Evolutionary conservation across 37 sponge, comb jelly and placozoan species (phyloP), one percentile per base, ranked within the genome.

Genomic region (Corticium candelabrum): DNA sequence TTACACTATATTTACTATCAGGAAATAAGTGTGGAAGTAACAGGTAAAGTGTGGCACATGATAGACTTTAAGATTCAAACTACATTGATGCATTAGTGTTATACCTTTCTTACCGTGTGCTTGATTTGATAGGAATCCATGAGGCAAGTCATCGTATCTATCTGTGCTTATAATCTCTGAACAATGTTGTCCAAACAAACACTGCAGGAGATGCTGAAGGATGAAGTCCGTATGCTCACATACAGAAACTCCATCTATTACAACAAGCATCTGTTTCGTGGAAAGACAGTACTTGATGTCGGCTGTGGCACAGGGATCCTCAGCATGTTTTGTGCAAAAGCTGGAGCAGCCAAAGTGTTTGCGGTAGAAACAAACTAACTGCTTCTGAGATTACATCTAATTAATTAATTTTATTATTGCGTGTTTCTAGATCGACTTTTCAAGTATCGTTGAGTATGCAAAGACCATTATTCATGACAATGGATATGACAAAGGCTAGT

Each of bases 291-390:
- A 21, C 83, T 97, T 37, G 98, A 97, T 70, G 94, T 97, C 31
- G 98, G 98, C 27, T 97, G 99, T 84, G 99, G 99, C 0, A 97
- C 94, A 34, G 99, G 94, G 3, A 97, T 97, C 39, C 90, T 97
- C 83, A 86, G 88, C 67, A 87, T 97, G 92, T 94, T 94, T 40
- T 94, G 88, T 76, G 99, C 86, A 30, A 82, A 78, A 41, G 94
- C 94, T 21, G 99, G 99, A 40, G 99, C 94, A 34, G 87, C 85
- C 76, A 87, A 91, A 32, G 94, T 93, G 3, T 82, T 83, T 73
- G 94, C 90, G 69, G 99, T 94, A 35, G 83, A 88, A n/a, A n/a
- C n/a, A n/a, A n/a, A n/a, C n/a, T n/a, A n/a, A n/a, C 4, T 1
- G 27, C 30, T 68, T 29, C n/a, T n/a, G n/a, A n/a, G n/a, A n/a